Percentiles rank a stretch among this genome's conserved stretches.
Conservation (phyloP, 2,797 vertebrate genomes). For the Acrocephalus scirpaceus region DNA sequence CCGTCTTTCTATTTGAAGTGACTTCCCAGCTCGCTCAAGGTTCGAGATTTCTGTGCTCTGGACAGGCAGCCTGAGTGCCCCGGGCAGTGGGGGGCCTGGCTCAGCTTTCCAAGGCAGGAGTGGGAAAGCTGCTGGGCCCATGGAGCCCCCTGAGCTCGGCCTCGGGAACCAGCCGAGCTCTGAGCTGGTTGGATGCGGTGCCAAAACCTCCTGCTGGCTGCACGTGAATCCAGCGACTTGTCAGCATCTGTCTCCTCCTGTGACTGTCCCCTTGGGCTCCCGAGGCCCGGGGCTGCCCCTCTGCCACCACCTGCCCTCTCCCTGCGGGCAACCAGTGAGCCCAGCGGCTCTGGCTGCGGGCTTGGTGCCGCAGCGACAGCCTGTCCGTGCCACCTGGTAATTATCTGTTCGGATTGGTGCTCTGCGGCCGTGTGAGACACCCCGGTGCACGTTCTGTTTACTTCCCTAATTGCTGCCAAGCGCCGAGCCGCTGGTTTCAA, state of each 20-base stretch:
- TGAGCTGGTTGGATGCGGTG: neutral
- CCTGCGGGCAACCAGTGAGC: neutral
- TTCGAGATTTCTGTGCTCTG: neutral
- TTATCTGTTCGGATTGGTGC: neutral
- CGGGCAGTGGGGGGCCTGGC: neutral
- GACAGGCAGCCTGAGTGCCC: neutral
- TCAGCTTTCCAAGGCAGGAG: neutral
- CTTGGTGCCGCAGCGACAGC: neutral
- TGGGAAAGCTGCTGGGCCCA: neutral
- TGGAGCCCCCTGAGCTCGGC: rapidly evolving
- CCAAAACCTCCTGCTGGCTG: neutral
- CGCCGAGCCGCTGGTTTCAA: neutral
- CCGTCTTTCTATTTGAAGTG: neutral
- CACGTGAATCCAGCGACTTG: neutral
- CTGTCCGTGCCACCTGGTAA: neutral
- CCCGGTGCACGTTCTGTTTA: neutral
- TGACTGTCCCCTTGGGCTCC: neutral
- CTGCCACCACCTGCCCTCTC: constrained; percentile 19
- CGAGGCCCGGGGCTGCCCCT: neutral
- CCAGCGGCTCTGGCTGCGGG: neutral
- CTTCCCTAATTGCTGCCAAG: constrained; percentile 8
- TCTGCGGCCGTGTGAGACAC: neutral
- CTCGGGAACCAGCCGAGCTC: neutral
- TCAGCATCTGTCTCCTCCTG: neutral
- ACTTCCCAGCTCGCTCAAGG: neutral